Evolutionary conservation across 2,888 invertebrate species (phyloP).

Genomic region (Mayetiola destructor): DNA sequence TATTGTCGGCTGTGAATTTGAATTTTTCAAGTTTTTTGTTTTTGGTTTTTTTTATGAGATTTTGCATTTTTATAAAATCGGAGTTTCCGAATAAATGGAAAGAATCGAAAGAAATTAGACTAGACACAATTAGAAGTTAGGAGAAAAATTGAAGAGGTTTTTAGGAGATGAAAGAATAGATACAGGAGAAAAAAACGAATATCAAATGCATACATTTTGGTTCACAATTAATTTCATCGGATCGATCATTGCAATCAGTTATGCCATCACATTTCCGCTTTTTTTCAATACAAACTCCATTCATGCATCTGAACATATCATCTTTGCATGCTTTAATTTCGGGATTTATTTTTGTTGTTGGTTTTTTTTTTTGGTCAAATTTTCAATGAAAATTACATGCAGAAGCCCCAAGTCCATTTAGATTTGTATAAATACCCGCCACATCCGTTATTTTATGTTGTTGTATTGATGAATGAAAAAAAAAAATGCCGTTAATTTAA

Average conservation of each 20-base stretch:
- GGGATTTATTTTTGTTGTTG: too few species aligned
- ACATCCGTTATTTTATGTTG: too few species aligned
- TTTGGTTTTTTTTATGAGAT: too few species aligned
- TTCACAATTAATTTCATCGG: conserved; percentile 40
- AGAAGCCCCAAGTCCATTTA: too few species aligned
- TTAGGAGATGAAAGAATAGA: background rate
- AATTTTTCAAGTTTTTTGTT: too few species aligned
- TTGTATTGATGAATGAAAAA: too few species aligned
- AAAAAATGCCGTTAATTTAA: too few species aligned
- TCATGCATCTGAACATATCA: conserved; percentile 45
- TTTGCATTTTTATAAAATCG: too few species aligned
- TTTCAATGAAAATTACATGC: too few species aligned
- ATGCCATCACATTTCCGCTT: conserved; percentile 40
- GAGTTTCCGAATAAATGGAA: background rate
- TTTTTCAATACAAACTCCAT: conserved; percentile 44
- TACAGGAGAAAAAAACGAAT: background rate
- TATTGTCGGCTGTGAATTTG: conserved; percentile 14
- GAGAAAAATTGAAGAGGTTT: background rate
- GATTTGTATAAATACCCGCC: too few species aligned
- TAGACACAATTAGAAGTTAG: background rate
- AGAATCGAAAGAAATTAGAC: background rate
- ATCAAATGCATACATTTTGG: background rate
- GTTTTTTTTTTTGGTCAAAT: too few species aligned
- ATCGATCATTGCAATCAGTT: conserved; percentile 44
- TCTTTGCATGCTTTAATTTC: conserved; percentile 32